Base-by-base conservation (phyloP, 2,797 vertebrate genomes). In the Rachycentron canadum region DNA sequence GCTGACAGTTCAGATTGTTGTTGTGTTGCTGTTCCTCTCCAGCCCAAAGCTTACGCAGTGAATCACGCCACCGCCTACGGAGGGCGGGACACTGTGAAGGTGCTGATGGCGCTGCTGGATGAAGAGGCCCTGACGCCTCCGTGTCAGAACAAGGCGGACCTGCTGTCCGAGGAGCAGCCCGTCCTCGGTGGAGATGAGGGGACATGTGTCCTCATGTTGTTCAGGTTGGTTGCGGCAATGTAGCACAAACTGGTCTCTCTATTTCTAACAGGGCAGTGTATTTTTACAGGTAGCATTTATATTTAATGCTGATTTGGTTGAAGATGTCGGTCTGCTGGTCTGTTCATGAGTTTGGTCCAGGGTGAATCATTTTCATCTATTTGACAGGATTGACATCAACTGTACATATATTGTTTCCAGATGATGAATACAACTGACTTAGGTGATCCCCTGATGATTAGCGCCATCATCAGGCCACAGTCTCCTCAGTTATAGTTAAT, bases 61-160 rank as follows among this genome's bases (percentile, higher is more conserved):
- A 99, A 99, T 89, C 98, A 96, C 28, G 95, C 92, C 71, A 99
- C 97, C 7, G 96, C 94, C 0, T 97, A 95, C 19, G 95, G 96
- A 64, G 98, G 97, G 34, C 95, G 97, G 87, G 96, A 97, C 78
- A 96, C 96, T 0, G 84, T 99, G 63, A 99, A 98, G 87, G 82
- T 94, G 45, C 91, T 99, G 57, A 78, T 96, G 40, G 81, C 92
- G 21, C 91, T 99, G 82, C 92, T 99, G 92, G 98, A 99, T 50
- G 95, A 98, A 85, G 97, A 97, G 73, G 96, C 97, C 57, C 69
- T 95, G 47, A 78, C 47, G 38, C 89, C 85, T 58, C 96, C 95
- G 8, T 94, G 92, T 76, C 88, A 72, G 68, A 98, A 97, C 93
- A 98, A 96, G 90, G 97, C 94, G 0, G 94, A 96, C 32, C 91